A percentile compares a stretch with the other conserved stretches of the same genome.
These are phyloP conservation scores for Ips typographus DNA, from an alignment of 1,140 invertebrate species.

Conservation along the genomic window DNA sequence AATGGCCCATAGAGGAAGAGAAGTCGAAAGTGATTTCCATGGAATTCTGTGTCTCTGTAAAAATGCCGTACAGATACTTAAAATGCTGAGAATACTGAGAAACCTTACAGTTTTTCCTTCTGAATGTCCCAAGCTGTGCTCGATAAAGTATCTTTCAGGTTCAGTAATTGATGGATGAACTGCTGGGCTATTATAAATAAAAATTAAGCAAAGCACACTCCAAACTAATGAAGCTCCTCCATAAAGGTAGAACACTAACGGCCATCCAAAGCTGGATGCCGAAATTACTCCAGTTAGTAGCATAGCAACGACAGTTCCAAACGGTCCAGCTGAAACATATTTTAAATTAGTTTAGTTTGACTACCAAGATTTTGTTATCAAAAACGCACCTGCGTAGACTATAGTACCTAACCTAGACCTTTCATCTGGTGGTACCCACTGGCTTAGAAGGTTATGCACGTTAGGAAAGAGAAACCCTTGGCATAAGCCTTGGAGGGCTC, in stretches of 20 bases:
- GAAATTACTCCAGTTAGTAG: constrained; percentile 69
- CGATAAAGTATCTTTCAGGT: constrained; percentile 66
- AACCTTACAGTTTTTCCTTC: constrained; percentile 17
- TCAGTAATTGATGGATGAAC: constrained; percentile 60
- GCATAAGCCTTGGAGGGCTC: constrained; percentile 74
- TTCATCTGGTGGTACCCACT: constrained; percentile 70
- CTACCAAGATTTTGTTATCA: neutral
- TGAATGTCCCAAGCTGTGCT: constrained; percentile 47
- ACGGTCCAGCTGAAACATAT: constrained; percentile 54
- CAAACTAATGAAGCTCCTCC: constrained; percentile 64
- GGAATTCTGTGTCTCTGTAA: constrained; percentile 57
- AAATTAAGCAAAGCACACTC: constrained; percentile 62
- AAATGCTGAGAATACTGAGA: neutral
- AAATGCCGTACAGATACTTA: constrained; percentile 5
- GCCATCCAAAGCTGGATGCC: constrained; percentile 70
- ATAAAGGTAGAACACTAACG: constrained; percentile 76
- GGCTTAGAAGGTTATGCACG: constrained; percentile 75
- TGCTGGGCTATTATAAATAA: constrained; percentile 67
- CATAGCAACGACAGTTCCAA: constrained; percentile 73
- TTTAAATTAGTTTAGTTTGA: neutral
- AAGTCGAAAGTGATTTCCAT: constrained; percentile 75
- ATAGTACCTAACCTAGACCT: constrained; percentile 61
- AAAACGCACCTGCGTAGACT: constrained; percentile 60
- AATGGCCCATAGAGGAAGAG: constrained; percentile 80
- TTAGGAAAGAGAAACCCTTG: constrained; percentile 81